Base-by-base conservation (phyloP, 2,797 vertebrate species). In the Pipistrellus nathusii region DNA sequence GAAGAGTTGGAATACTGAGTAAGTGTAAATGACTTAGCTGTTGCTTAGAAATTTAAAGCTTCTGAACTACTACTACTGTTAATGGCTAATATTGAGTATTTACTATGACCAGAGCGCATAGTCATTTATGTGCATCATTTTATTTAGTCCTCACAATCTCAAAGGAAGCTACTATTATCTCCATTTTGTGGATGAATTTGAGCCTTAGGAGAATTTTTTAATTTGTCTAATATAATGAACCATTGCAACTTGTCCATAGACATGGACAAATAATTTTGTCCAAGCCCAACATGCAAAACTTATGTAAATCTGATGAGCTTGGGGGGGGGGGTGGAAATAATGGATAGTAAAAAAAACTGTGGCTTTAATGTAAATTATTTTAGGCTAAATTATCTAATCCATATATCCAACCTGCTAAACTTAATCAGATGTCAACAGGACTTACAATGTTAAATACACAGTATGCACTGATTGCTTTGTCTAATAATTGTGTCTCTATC, bases 261-360 rank as follows among this genome's bases (percentile, higher is more conserved):
- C 7, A 27, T 12, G 53, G 8, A 18, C 8, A 11, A 72, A 32
- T 2, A 41, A 64, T 68, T 80, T 51, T 82, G 30, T 46, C 41
- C 10, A 80, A 88, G 21, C 14, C 41, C 46, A 30, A 83, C 80
- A 76, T 72, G 13, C 2, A 89, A 91, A 81, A 72, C 23, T 89
- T 15, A n/a, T 90, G 1, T 72, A 69, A 66, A 71, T 77, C n/a
- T 87, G 32, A 86, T 81, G 20, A 94, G 88, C 3, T 46, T 90
- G 48, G 15, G 15, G 27, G 35, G 35, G 35, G 35, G 35, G 35
- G 35, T 46, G 2, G 8, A 77, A n/a, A 1, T 86, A 62, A 73
- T 64, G 25, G 53, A 73, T 76, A 41, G 41, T 23, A 93, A 4
- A 92, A 72, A 93, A 72, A 93, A 89, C 85, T 80, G 25, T 48